Conservation (phyloP, 1,140 invertebrate genomes). For the Hyposmocoma kahamanoa region DNA sequence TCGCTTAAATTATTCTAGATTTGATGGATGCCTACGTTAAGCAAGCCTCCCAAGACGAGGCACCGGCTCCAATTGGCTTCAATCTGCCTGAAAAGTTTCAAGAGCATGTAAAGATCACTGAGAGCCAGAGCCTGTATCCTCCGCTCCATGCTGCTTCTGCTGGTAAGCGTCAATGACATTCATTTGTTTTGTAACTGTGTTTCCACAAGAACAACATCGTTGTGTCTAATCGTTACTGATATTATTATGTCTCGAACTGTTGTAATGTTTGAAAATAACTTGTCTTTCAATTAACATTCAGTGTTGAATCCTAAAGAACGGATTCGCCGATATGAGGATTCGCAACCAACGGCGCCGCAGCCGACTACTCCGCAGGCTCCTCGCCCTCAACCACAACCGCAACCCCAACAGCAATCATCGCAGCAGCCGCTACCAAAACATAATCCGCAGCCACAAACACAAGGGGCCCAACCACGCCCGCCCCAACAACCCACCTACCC, state of each 20-base stretch:
- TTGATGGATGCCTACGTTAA: constrained; percentile 37
- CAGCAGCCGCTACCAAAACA: constrained; percentile 7
- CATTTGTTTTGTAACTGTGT: not conserved
- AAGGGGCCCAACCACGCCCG: not conserved
- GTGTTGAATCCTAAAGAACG: constrained; percentile 55
- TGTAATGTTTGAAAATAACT: not conserved
- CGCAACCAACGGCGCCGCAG: not conserved
- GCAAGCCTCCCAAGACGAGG: constrained; percentile 14
- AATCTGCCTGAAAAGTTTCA: constrained; percentile 53
- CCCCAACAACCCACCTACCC: constrained; percentile 7
- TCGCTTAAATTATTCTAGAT: constrained; percentile 20
- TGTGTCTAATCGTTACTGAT: not conserved
- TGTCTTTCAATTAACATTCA: constrained; percentile 26
- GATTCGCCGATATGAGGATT: too few species aligned
- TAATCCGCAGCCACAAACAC: constrained; percentile 4
- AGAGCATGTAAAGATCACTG: constrained; percentile 30
- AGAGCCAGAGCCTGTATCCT: constrained; percentile 43
- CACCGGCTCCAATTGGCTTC: constrained; percentile 34
- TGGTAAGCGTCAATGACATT: too few species aligned
- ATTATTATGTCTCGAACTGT: not conserved
- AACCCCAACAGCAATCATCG: constrained; percentile 1
- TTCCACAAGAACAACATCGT: not conserved
- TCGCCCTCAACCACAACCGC: constrained; percentile 1
- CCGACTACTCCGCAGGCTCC: constrained; percentile 2
- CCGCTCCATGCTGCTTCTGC: constrained; percentile 47